These are phyloP conservation scores for Oryzias woworae DNA, from an alignment of 2,113 vertebrate species.

Conservation along the genomic window DNA sequence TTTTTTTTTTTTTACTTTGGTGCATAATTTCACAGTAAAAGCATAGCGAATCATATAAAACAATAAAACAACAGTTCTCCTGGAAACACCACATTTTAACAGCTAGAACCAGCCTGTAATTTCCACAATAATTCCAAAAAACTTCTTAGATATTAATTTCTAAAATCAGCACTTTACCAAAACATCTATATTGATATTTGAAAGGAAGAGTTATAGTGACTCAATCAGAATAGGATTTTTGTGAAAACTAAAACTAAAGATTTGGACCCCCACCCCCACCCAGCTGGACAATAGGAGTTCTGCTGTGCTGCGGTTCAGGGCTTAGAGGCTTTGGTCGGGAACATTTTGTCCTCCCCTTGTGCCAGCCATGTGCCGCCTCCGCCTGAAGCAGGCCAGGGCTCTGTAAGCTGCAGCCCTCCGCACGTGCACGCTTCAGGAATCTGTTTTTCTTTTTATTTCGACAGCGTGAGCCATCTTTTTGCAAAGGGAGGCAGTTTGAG, in stretches of 20 bases:
- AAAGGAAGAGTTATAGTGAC: too few species aligned
- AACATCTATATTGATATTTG: too few species aligned
- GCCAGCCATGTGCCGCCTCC: constrained; percentile 38
- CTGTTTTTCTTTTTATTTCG: constrained; percentile 6
- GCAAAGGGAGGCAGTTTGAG: constrained; percentile 29
- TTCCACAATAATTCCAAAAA: too few species aligned
- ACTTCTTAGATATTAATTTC: too few species aligned
- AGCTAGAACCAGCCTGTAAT: too few species aligned
- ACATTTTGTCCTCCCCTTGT: constrained; percentile 67
- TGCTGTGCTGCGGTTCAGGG: constrained; percentile 21
- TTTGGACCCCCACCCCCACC: background rate
- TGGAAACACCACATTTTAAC: too few species aligned
- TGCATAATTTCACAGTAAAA: too few species aligned
- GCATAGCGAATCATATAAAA: too few species aligned
- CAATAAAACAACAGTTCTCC: too few species aligned
- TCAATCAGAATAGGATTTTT: background rate
- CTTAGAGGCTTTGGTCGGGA: constrained; percentile 51
- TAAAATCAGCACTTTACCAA: too few species aligned
- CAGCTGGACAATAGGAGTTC: constrained; percentile 41
- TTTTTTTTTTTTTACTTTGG: too few species aligned
- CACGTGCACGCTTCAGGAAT: background rate
- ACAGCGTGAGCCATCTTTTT: constrained; percentile 4
- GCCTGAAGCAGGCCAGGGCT: constrained; percentile 37
- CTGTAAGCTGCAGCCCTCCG: constrained; percentile 9
- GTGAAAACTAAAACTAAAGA: background rate